phyloP scores from a whole-genome alignment of 2,113 vertebrate genomes.

The Casuarius casuarius region DNA sequence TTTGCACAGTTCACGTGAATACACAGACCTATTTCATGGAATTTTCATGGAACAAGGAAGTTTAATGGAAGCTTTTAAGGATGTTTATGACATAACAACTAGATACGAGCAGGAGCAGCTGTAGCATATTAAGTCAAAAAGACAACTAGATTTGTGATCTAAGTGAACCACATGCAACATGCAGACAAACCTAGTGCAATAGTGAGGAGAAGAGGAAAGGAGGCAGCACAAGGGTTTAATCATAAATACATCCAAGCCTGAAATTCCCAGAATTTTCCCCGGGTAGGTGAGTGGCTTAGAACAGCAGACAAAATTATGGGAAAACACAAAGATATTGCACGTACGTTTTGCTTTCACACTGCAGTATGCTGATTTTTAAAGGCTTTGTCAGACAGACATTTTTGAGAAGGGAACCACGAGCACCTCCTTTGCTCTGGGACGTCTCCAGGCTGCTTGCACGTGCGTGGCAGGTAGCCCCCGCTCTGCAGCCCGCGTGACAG shows the following conservation, averaged over 20 bases:
- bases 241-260: constrained; percentile 19
- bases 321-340: too few species aligned
- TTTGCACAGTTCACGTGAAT: neutral
- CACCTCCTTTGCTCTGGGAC: neutral
- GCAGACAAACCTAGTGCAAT: too few species aligned
- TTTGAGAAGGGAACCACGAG: neutral
- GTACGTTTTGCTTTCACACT: neutral
- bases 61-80: neutral
- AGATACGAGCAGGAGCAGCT: neutral
- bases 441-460: rapidly evolving
- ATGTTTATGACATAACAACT: neutral
- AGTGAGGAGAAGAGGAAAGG: neutral
- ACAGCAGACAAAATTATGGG: neutral
- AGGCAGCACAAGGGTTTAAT: neutral
- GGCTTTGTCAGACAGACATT: neutral
- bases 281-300: neutral
- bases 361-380: neutral
- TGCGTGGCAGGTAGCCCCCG: neutral
- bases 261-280: neutral
- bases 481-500: rapidly evolving
- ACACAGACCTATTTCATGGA: neutral
- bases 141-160: rapidly evolving
- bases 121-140: neutral
- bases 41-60: neutral
- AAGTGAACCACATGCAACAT: rapidly evolving